Base-by-base conservation (phyloP, 2,888 invertebrate genomes). In the Arge pagana region DNA sequence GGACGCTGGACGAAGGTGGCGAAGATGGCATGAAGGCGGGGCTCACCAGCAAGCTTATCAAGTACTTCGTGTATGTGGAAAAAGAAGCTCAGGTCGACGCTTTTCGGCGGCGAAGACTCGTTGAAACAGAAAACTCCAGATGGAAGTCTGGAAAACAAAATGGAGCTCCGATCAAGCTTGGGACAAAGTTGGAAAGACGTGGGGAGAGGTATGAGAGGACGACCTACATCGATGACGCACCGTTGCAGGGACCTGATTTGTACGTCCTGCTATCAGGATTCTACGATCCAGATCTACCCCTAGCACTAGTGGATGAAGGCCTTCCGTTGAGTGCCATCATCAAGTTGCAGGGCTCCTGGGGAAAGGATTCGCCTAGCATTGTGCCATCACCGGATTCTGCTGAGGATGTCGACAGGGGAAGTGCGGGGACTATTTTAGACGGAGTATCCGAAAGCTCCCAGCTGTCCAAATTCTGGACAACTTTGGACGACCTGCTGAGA, bases 171-270 rank as follows among this genome's bases (percentile, higher is more conserved):
- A 10, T 26, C n/a, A n/a, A 71, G 1, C 77, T 77, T 57, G 80
- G 79, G 58, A 82, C 82, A 3, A 67, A 65, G 21, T 74, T 82
- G 8, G 75, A 81, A 59, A 76, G 78, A 1, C 74, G 81, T 35
- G 81, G 80, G 8, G 82, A 83, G 65, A 82, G 82, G 64, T 82
- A 81, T 82, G 76, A 79, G 60, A 81, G 82, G 60, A 79, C 77
- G 63, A 72, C 78, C 1, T 81, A 80, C 58, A 74, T 82, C 3
- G 81, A 82, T 50, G 83, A 83, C 56, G 81, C 75, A 55, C 82
- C 83, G 0, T 56, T 62, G 10, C 78, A 81, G 53, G 83, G 83
- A 1, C 82, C 83, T 1, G 78, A 82, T 57, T 63, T 83, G 11
- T 83, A 82, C 56, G 71, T 83, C 6, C 78, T 81, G 23, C 61